Conservation (phyloP, 2,797 vertebrate genomes). For the Phoebastria nigripes region DNA sequence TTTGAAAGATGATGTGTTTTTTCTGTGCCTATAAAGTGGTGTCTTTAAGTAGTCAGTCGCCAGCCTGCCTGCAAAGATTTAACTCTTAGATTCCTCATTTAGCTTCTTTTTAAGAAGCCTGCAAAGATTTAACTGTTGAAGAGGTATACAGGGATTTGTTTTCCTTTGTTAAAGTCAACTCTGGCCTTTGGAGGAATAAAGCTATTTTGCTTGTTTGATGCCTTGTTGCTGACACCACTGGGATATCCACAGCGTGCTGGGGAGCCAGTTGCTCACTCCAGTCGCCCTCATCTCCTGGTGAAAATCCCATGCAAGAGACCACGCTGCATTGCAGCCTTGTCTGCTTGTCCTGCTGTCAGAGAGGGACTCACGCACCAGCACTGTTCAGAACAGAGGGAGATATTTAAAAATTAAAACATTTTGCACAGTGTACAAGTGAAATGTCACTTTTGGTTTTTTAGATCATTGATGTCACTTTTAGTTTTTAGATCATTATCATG, state of each 20-base stretch:
- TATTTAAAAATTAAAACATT: neutral
- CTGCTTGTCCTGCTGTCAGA: neutral
- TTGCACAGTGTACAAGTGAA: neutral
- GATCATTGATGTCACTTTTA: neutral
- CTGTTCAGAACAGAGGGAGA: neutral
- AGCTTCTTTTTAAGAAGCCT: neutral
- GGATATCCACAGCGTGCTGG: neutral
- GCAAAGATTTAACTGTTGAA: neutral
- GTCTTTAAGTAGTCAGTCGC: neutral
- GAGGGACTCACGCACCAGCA: neutral
- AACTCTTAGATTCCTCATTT: neutral
- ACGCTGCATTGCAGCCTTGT: accelerated
- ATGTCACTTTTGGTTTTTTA: neutral
- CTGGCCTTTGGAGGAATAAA: neutral
- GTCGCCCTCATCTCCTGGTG: neutral
- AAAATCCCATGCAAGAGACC: neutral
- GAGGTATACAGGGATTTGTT: neutral
- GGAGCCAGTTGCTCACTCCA: neutral
- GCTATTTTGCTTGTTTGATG: neutral
- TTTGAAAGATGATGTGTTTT: neutral
- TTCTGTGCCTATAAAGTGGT: neutral
- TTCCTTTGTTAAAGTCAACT: neutral
- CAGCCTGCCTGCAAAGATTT: neutral
- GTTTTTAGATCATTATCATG: neutral
- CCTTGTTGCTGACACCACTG: neutral